Evolutionary conservation across 2,888 invertebrate genomes (phyloP), one percentile per base, ranked within the genome.

Genomic region (Troides helena): DNA sequence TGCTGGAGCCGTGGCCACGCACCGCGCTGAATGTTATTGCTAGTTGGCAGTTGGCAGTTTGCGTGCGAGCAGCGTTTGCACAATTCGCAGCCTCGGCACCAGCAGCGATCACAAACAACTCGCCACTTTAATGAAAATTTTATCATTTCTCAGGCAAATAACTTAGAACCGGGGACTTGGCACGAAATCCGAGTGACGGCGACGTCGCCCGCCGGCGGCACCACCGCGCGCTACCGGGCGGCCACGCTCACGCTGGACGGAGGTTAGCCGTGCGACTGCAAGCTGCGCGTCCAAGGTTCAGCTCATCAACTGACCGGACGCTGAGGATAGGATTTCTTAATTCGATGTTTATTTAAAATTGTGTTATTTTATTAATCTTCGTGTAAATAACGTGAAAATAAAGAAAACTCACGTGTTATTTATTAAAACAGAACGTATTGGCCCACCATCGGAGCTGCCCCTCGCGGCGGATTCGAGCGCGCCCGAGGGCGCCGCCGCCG

Each of bases 161-260:
- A 89, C 68, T 87, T 94, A 79, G 81, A 81, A 66, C 89, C 94
- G 62, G 94, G 93, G 70, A 86, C 93, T 61, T 94, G 94, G 94
- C 94, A 94, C 82, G 94, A 94, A 77, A 78, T 94, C 60, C 92
- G 93, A 70, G 92, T 94, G 75, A 85, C 87, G 60, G 94, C 94
- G 62, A 90, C 85, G 73, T 92, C 93, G 70, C 84, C 93, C 69
- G 94, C 94, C 65, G 94, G 94, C 0, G 93, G 93, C 78, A 90
- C 93, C 53, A 83, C 86, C 21, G 93, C 94, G 60, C 85, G 92
- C 46, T 94, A 94, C 84, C 87, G 93, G 69, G 93, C 93, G 65
- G 93, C 94, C 67, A 94, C 94, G 61, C 93, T 87, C 74, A 89
- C 89, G 18, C 75, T 81, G 10, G 85, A 86, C 73, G 94, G 94